phyloP scores from a whole-genome alignment of 2,888 invertebrate genomes.

The Trichacis sp. region DNA sequence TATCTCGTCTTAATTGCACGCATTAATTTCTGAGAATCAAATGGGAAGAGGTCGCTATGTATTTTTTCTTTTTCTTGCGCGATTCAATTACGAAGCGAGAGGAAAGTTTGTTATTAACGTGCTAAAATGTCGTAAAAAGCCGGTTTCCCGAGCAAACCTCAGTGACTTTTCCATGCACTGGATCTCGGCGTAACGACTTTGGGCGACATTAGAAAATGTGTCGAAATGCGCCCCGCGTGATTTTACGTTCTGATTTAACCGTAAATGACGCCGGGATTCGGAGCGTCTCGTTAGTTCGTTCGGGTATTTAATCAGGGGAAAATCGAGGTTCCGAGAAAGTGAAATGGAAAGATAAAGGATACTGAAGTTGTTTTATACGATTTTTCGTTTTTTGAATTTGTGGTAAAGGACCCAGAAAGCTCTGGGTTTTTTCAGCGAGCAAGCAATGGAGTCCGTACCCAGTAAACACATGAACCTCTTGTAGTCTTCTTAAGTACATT shows the following conservation, averaged over 20 bases:
- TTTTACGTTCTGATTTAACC: background rate
- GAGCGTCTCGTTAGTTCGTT: background rate
- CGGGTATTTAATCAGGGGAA: too few relatives aligned
- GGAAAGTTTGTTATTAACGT: background rate
- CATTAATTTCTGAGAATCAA: background rate
- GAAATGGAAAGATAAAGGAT: too few relatives aligned
- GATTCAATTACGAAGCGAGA: background rate
- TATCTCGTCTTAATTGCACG: background rate
- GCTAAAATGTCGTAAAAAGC: background rate
- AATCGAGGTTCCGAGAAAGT: too few relatives aligned
- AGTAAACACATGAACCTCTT: too few relatives aligned
- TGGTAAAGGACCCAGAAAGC: too few relatives aligned
- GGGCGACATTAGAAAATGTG: constrained; percentile 3
- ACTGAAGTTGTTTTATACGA: too few relatives aligned
- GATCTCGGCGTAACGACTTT: constrained; percentile 14
- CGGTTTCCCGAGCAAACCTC: background rate
- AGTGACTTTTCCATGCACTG: constrained; percentile 15
- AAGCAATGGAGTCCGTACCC: too few relatives aligned
- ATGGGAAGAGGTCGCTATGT: background rate
- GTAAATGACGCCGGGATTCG: background rate
- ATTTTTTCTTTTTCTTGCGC: background rate
- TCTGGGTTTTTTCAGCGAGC: too few relatives aligned
- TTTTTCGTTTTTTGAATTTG: too few relatives aligned
- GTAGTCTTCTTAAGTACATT: too few relatives aligned
- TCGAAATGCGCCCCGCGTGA: background rate